These are phyloP conservation scores for Drosophila differens DNA, from an alignment of 2,888 invertebrate genomes.

Conservation along the genomic window DNA sequence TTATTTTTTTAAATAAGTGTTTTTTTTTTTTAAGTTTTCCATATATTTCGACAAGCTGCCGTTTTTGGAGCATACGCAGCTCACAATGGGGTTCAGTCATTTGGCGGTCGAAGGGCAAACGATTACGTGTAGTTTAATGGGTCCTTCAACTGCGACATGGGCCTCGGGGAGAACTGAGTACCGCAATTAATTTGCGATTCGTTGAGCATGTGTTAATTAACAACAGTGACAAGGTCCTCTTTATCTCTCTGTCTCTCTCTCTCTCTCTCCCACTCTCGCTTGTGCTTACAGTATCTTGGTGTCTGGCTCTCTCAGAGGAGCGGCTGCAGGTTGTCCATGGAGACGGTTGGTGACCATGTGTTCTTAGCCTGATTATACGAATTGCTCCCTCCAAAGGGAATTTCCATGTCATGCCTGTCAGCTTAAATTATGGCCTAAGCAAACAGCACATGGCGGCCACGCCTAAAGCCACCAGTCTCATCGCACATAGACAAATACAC, in stretches of 20 bases:
- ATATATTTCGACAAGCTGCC: neutral
- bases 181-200: slow-evolving; percentile 84
- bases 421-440: slow-evolving; percentile 77
- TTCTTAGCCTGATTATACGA: slow-evolving; percentile 75
- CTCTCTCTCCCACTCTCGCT: neutral
- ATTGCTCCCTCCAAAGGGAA: slow-evolving; percentile 74
- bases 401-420: slow-evolving; percentile 78
- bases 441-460: slow-evolving; percentile 38
- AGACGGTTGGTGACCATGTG: slow-evolving; percentile 61
- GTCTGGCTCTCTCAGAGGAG: slow-evolving; percentile 26
- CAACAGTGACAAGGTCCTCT: slow-evolving; percentile 68
- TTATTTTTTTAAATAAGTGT: neutral
- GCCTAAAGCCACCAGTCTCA: slow-evolving; percentile 23
- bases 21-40: neutral
- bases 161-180: slow-evolving; percentile 49
- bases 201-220: slow-evolving; percentile 85
- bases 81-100: neutral
- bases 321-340: slow-evolving; percentile 29
- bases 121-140: slow-evolving; percentile 13
- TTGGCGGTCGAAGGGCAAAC: slow-evolving; percentile 7
- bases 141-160: slow-evolving; percentile 6
- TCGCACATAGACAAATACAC: slow-evolving; percentile 18
- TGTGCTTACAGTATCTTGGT: neutral
- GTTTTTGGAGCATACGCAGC: neutral
- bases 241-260: slow-evolving; percentile 8